Conservation (phyloP, 2,797 vertebrate species). For the Channa striata region DNA sequence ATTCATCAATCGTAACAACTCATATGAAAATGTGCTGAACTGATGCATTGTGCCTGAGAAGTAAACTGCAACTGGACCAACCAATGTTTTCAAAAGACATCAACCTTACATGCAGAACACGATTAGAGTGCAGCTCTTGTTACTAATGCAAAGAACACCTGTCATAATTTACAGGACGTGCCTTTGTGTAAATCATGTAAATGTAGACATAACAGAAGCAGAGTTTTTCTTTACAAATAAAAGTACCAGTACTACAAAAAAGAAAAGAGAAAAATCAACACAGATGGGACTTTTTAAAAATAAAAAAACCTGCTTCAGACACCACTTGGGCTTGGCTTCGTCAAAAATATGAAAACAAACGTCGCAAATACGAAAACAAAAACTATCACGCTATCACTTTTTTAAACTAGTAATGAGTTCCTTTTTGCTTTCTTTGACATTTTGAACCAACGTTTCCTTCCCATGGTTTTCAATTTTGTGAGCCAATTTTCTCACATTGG, state of each 20-base stretch:
- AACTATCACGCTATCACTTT: conserved; percentile 21
- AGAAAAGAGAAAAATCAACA: conserved; percentile 10
- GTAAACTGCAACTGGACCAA: conserved; percentile 37
- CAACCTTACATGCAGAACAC: conserved; percentile 68
- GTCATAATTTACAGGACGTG: conserved; percentile 72
- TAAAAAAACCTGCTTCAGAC: conserved; percentile 49
- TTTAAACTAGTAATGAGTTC: conserved; percentile 8
- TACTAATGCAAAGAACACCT: conserved; percentile 20
- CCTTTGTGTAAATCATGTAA: conserved; percentile 72
- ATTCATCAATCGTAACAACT: conserved; percentile 1
- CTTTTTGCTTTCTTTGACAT: conserved; percentile 21
- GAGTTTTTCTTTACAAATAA: conserved; percentile 34
- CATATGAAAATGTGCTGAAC: conserved; percentile 33
- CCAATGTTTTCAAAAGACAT: conserved; percentile 32
- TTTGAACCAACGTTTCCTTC: not conserved
- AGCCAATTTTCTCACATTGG: conserved; percentile 1
- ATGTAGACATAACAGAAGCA: conserved; percentile 51
- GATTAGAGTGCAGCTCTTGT: conserved; percentile 8
- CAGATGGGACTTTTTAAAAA: conserved; percentile 8
- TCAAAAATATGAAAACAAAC: conserved; percentile 43
- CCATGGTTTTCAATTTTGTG: not conserved
- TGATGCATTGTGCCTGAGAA: conserved; percentile 51
- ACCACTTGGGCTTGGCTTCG: conserved; percentile 26
- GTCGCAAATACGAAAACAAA: conserved; percentile 38
- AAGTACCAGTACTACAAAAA: conserved; percentile 60